phyloP scores from a whole-genome alignment of 2,888 invertebrate genomes.

The Amiota mariae region DNA sequence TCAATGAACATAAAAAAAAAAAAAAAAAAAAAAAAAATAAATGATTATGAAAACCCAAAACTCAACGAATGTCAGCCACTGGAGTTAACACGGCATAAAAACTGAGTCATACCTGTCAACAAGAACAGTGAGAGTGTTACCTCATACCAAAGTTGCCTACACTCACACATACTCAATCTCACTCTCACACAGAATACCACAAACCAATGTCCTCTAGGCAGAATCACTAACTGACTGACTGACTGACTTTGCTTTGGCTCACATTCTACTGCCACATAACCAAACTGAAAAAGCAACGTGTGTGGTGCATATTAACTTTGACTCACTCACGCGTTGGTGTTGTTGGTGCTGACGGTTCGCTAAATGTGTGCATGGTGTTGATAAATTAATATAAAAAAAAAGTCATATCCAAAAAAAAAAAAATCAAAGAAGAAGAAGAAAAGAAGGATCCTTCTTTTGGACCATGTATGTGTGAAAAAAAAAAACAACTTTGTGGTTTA shows the following conservation, averaged over 20 bases:
- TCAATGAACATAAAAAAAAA: not conserved
- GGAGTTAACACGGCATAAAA: no score
- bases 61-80: no score
- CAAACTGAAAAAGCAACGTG: not conserved
- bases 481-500: slow-evolving; percentile 3
- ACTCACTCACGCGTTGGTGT: slow-evolving; percentile 3
- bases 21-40: not conserved
- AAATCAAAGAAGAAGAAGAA: not conserved
- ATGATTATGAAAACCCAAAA: not conserved
- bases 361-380: not conserved
- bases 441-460: slow-evolving; percentile 1
- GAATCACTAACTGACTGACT: no score
- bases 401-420: not conserved
- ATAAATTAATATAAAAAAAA: not conserved
- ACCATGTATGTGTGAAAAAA: not conserved
- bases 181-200: no score
- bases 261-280: no score
- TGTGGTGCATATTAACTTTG: slow-evolving; percentile 3
- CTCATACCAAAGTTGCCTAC: no score
- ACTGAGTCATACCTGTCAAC: no score
- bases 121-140: no score
- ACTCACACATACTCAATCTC: no score
- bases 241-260: no score
- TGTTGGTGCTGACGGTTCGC: not conserved
- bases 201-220: not conserved